Percentiles rank a stretch among this genome's conserved stretches.
Conservation (phyloP, 2,797 vertebrate genomes). For the Hypotaenidia okinawae region DNA sequence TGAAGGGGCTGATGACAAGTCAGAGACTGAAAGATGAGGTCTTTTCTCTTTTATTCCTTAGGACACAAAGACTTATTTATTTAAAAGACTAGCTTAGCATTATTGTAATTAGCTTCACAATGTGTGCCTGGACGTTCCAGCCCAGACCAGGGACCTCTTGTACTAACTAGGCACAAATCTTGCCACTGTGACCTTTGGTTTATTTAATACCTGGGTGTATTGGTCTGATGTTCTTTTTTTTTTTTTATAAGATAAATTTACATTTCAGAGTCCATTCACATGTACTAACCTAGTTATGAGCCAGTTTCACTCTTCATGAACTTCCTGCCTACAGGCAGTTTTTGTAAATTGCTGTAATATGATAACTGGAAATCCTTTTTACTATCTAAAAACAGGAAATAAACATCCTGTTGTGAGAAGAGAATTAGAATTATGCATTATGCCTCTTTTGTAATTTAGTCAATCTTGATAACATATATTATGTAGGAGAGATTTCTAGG, state of each 20-base stretch:
- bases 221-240: neutral
- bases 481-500: slow-evolving; percentile 26
- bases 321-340: slow-evolving; percentile 71
- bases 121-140: slow-evolving; percentile 35
- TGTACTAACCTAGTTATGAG: slow-evolving; percentile 63
- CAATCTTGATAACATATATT: slow-evolving; percentile 42
- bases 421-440: slow-evolving; percentile 56
- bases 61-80: slow-evolving; percentile 58
- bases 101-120: slow-evolving; percentile 52
- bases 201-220: slow-evolving; percentile 49
- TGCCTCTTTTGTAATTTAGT: slow-evolving; percentile 54
- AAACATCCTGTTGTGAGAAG: slow-evolving; percentile 71
- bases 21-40: slow-evolving; percentile 24
- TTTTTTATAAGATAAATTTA: slow-evolving; percentile 43
- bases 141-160: neutral
- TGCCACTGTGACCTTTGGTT: slow-evolving; percentile 23
- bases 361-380: slow-evolving; percentile 70
- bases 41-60: slow-evolving; percentile 44
- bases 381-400: slow-evolving; percentile 51
- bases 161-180: neutral
- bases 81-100: slow-evolving; percentile 10
- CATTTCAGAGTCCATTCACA: slow-evolving; percentile 64
- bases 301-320: slow-evolving; percentile 66
- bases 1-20: neutral
- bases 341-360: slow-evolving; percentile 70